Evolutionary conservation across 1,140 invertebrate species (phyloP), one percentile per base, ranked within the genome.

Genomic region (Ceratina calcarata): DNA sequence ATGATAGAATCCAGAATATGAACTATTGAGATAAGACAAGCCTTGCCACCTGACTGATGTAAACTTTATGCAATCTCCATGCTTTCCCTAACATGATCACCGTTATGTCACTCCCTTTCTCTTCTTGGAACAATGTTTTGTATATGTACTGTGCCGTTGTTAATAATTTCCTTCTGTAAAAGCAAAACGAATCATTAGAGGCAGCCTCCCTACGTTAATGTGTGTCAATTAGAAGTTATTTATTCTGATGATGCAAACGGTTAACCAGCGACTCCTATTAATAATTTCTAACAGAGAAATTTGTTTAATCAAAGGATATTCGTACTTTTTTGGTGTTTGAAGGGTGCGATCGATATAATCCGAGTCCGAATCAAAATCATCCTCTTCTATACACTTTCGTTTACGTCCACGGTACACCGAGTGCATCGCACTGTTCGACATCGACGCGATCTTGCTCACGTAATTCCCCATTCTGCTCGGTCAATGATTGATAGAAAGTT

Each of bases 111-210:
- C 96, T 96, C 83, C 96, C 95, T 91, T 95, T 94, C 78, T 96
- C 95, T 90, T 97, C 96, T 87, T 96, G 92, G 90, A 96, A 97
- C 20, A 97, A 90, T 2, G 96, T 95, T 85, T 97, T 95, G 88
- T 96, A 97, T 82, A 97, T 97, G 86, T 97, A 97, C 82, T 96
- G 94, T 16, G 95, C 95, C 18, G 96, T 97, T 27, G 94, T 95
- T 27, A 94, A 89, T n/a, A 97, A 91, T 91, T 96, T 96, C 89
- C 95, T 95, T 86, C 96, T 96, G 74, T n/a, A 90, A 91, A 89
- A 68, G 13, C 27, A 53, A 24, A 61, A 71, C 13, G 8, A 18
- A 62, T 61, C 37, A 32, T 45, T 2, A 12, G 10, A 12, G 6
- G 22, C 0, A 15, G 49, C 20, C 49, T 20, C 18, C 3, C 18